Evolutionary conservation across 2,797 vertebrate genomes (phyloP), one percentile per base, ranked within the genome.

Genomic region (Cynodonichthys magdalenae): DNA sequence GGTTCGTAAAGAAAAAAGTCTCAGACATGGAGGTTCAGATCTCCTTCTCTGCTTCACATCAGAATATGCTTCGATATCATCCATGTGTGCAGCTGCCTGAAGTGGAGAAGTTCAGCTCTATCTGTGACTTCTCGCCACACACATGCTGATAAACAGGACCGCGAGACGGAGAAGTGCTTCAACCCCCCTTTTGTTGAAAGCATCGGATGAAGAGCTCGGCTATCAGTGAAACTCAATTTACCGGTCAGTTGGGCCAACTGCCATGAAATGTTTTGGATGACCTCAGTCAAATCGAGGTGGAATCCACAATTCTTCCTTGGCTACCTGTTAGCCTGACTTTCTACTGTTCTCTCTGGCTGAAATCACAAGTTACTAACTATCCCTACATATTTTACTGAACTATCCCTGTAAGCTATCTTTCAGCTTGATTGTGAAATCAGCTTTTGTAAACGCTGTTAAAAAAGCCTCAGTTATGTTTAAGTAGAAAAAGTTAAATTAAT

Each of bases 41-140:
- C 66, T 74, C 58, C 59, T 51, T 72, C 2, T 20, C 44, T 63
- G 64, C 29, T 67, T 63, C 31, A 15, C 68, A 63, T 51, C 18
- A 1, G 28, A 31, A 59, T 63, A 41, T 28, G n/a, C 59, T 53
- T 64, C 70, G 54, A 61, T 72, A 79, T 75, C 76, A 63, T 71
- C 63, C 44, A 7, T 39, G 58, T 56, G 39, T 59, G 66, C 60
- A 51, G 51, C 62, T 63, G 59, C 50, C 55, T 54, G 18, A 8
- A 31, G 63, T 62, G 51, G 55, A 63, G 64, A 55, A 62, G 53
- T 53, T 60, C 39, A 53, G 28, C 54, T 53, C 58, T 68, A 39
- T 72, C 46, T 51, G 42, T 53, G 61, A 53, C 29, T 63, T 59
- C 55, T 66, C 8, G n/a, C n/a, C n/a, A 57, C 67, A 70, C 42